Evolutionary conservation across 2,113 vertebrate genomes (phyloP).

Genomic region (Delphinapterus leucas): DNA sequence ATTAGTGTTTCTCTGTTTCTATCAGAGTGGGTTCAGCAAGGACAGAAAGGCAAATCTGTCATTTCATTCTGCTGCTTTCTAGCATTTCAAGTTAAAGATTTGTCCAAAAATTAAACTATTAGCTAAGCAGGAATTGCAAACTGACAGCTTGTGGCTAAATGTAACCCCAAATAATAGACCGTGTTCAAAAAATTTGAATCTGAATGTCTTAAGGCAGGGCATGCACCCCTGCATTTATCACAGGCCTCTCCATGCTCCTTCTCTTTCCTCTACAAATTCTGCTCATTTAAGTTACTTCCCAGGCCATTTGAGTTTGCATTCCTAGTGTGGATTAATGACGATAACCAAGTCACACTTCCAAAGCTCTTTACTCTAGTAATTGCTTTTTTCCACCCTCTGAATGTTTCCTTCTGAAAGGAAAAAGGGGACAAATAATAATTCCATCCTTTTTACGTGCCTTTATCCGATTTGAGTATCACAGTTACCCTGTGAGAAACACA

Average conservation of each 20-base stretch:
- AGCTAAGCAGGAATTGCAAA: not conserved
- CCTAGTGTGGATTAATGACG: not conserved
- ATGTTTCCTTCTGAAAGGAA: slow-evolving; percentile 1
- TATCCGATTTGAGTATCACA: not conserved
- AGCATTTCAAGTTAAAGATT: not conserved
- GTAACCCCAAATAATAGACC: not conserved
- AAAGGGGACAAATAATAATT: not conserved
- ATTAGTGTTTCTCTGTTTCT: not conserved
- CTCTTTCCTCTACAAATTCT: not conserved
- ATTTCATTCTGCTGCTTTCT: not conserved
- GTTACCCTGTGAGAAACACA: not conserved
- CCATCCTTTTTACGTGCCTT: not conserved
- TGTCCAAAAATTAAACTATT: not conserved
- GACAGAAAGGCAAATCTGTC: not conserved
- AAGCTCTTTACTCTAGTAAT: not conserved
- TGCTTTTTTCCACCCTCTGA: not conserved
- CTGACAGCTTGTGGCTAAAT: not conserved
- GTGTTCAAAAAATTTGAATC: not conserved
- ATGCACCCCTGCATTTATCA: not conserved
- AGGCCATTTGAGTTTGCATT: not conserved
- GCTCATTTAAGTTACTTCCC: not conserved
- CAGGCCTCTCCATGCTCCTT: not conserved
- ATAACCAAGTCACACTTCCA: not conserved
- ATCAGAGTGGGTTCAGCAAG: not conserved
- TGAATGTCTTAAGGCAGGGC: not conserved